Evolutionary conservation across 2,888 invertebrate genomes (phyloP), one percentile per base, ranked within the genome.

Genomic region (Nemotelus nigrinus): DNA sequence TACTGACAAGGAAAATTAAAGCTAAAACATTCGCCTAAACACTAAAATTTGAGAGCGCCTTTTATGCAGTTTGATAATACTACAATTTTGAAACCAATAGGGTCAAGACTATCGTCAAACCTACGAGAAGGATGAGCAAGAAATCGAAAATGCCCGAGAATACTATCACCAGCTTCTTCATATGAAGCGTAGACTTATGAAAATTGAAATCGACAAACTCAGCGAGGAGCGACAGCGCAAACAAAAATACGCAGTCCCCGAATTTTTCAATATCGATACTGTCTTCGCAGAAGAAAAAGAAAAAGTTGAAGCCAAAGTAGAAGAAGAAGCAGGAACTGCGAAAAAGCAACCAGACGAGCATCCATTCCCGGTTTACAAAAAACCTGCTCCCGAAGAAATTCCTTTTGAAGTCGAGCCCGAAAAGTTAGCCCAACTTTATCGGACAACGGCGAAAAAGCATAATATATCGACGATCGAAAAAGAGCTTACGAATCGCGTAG

Each of bases 91-190:
- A 10, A 8, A 57, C 25, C 25, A 85, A 50, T 86, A 87, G 78
- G 87, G 87, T 71, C 80, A 85, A 80, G 87, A 87, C 78, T 86
- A 85, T 55, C 84, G 83, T 80, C 84, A 83, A 60, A 86, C 85
- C 0, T 87, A 85, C 72, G 81, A 82, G 50, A 81, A 80, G 50
- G 87, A 87, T 77, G 87, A 87, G 63, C 84, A 86, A 76, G 83
- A 85, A 63, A 79, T 82, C 3, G 84, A 85, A 77, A 85, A 87
- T 79, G 82, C 83, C 41, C 80, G 82, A 48, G 83, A 84, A 60
- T 87, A 85, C 75, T 82, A 84, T 65, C 82, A 82, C n/a, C 81
- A 86, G 2, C 79, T 82, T 2, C 84, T 86, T 0, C 83, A 82
- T 41, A 84, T 86, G 83, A 82, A 84, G 3, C 82, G 86, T 0